phyloP scores from a whole-genome alignment of 1,140 invertebrate species.

The Drosophila repleta region DNA sequence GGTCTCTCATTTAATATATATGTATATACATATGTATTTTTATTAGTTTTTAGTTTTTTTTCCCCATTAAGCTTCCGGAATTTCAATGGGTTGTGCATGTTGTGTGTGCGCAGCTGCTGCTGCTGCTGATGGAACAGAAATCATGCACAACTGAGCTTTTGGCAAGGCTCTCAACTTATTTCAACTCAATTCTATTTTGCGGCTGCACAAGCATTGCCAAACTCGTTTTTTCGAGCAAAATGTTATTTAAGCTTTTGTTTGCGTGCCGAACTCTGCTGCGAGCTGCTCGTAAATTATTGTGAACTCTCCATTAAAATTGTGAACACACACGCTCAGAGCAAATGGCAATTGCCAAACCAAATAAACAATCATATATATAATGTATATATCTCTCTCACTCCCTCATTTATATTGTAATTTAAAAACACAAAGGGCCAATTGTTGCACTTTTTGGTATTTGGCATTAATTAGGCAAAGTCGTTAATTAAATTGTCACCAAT shows the following conservation, averaged over 20 bases:
- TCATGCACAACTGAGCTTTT: conserved; percentile 10
- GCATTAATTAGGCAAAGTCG: conserved; percentile 35
- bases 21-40: too few species aligned
- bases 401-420: too few species aligned
- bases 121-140: conserved; percentile 15
- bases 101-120: background rate
- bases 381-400: too few species aligned
- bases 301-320: conserved; percentile 61
- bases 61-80: background rate
- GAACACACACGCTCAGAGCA: conserved; percentile 53
- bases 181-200: conserved; percentile 3
- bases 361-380: conserved; percentile 26
- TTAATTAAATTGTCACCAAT: conserved; percentile 72
- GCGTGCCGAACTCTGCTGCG: conserved; percentile 51
- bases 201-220: conserved; percentile 20
- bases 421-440: conserved; percentile 49
- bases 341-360: conserved; percentile 18
- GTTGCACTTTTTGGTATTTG: conserved; percentile 46
- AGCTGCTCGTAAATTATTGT: conserved; percentile 52
- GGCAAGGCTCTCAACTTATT: background rate
- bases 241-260: conserved; percentile 69
- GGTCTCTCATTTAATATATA: background rate
- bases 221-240: conserved; percentile 35
- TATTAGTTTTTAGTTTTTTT: background rate
- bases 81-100: conserved; percentile 30